These are phyloP conservation scores for Rhingia rostrata DNA, from an alignment of 2,888 invertebrate genomes.

Conservation along the genomic window DNA sequence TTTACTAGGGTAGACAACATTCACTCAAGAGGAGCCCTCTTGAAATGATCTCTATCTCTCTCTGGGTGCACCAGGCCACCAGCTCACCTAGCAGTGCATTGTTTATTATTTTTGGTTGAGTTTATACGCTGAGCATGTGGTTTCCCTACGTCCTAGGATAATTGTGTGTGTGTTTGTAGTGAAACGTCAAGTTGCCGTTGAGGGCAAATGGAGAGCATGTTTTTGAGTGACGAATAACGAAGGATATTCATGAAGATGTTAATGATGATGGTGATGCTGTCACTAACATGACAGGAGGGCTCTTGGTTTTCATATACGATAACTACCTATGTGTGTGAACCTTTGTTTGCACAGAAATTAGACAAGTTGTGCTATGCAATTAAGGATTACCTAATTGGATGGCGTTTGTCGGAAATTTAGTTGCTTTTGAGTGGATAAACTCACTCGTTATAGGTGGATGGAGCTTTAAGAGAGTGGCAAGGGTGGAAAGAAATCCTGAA, in stretches of 20 bases:
- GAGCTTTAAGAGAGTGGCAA: background rate
- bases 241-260: conserved; percentile 69
- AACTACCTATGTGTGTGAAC: background rate
- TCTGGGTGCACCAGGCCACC: conserved; percentile 20
- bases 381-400: conserved; percentile 64
- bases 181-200: conserved; percentile 29
- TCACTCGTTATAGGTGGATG: conserved; percentile 1
- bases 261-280: conserved; percentile 54
- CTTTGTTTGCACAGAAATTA: conserved; percentile 48
- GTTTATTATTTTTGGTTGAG: conserved; percentile 29
- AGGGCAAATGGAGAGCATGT: conserved; percentile 12
- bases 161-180: background rate
- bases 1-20: conserved; percentile 3
- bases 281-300: conserved; percentile 29
- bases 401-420: conserved; percentile 43
- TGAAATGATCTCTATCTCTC: conserved; percentile 45
- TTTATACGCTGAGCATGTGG: background rate
- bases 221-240: conserved; percentile 69
- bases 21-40: conserved; percentile 45
- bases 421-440: conserved; percentile 21
- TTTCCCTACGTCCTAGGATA: background rate
- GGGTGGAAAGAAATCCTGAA: background rate
- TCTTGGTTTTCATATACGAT: conserved; percentile 45
- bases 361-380: conserved; percentile 51
- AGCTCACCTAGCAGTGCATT: conserved; percentile 27